phyloP scores from a whole-genome alignment of 2,113 vertebrate genomes.

The Thermophis baileyi region DNA sequence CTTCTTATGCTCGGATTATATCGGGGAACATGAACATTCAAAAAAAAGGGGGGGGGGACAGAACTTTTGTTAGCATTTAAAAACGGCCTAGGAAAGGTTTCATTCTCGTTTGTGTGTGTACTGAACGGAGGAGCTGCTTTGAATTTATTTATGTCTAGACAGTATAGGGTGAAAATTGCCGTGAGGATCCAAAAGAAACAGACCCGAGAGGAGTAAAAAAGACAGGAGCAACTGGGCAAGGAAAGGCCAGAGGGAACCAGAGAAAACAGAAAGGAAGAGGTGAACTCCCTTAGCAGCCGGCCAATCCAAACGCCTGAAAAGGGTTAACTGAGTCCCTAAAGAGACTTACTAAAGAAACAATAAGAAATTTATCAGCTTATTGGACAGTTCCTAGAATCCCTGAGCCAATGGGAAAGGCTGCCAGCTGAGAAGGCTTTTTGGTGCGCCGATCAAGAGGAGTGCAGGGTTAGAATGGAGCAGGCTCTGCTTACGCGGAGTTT shows the following conservation, averaged over 20 bases:
- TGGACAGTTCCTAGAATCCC: slow-evolving; percentile 44
- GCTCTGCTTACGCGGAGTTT: background rate
- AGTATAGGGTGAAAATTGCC: background rate
- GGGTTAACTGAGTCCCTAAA: slow-evolving; percentile 23
- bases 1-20: background rate
- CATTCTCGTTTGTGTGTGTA: background rate
- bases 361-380: slow-evolving; percentile 51
- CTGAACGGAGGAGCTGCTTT: background rate
- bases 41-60: background rate
- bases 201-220: background rate
- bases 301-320: background rate
- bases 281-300: background rate
- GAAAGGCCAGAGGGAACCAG: background rate
- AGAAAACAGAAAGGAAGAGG: background rate
- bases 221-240: background rate
- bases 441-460: slow-evolving; percentile 44
- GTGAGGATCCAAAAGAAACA: slow-evolving; percentile 8
- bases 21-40: background rate
- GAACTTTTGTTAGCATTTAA: background rate
- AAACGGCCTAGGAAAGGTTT: background rate
- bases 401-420: slow-evolving; percentile 64
- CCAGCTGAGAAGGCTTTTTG: slow-evolving; percentile 21
- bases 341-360: slow-evolving; percentile 11
- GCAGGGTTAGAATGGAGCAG: slow-evolving; percentile 54
- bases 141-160: slow-evolving; percentile 9